Conservation (phyloP, 2,888 invertebrate species). For the Trichogramma evanescens region DNA sequence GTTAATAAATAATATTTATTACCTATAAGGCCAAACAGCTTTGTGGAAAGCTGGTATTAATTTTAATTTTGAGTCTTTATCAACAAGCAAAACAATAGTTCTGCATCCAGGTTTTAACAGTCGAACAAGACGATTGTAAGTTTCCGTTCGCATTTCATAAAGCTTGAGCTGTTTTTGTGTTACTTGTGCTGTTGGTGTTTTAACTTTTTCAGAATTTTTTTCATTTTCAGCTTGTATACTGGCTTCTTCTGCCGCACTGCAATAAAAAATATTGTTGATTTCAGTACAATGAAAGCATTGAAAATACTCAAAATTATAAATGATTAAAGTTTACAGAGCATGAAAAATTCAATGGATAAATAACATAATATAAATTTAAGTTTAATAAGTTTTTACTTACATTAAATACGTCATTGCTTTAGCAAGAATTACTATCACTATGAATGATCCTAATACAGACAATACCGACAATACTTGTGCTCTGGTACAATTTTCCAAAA, state of each 20-base stretch:
- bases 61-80: slow-evolving; percentile 78
- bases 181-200: slow-evolving; percentile 10
- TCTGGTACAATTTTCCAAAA: slow-evolving; percentile 65
- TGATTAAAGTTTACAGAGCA: slow-evolving; percentile 2
- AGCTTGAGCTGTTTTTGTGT: slow-evolving; percentile 65
- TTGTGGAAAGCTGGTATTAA: slow-evolving; percentile 86
- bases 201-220: slow-evolving; percentile 44
- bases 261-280: slow-evolving; percentile 10
- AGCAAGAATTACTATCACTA: slow-evolving; percentile 71
- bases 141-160: slow-evolving; percentile 89
- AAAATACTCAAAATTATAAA: slow-evolving; percentile 13
- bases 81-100: slow-evolving; percentile 84
- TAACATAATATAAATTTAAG: background rate
- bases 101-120: slow-evolving; percentile 91
- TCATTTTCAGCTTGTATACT: slow-evolving; percentile 52
- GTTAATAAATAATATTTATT: slow-evolving; percentile 28
- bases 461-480: slow-evolving; percentile 74
- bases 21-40: slow-evolving; percentile 94
- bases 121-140: slow-evolving; percentile 89
- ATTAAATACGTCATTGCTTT: slow-evolving; percentile 82
- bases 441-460: slow-evolving; percentile 70
- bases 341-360: background rate
- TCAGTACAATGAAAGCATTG: background rate
- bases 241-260: slow-evolving; percentile 56
- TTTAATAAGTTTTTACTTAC: slow-evolving; percentile 43